Evolutionary conservation across 2,888 invertebrate genomes (phyloP).

Genomic region (Eustalomyia histrio): DNA sequence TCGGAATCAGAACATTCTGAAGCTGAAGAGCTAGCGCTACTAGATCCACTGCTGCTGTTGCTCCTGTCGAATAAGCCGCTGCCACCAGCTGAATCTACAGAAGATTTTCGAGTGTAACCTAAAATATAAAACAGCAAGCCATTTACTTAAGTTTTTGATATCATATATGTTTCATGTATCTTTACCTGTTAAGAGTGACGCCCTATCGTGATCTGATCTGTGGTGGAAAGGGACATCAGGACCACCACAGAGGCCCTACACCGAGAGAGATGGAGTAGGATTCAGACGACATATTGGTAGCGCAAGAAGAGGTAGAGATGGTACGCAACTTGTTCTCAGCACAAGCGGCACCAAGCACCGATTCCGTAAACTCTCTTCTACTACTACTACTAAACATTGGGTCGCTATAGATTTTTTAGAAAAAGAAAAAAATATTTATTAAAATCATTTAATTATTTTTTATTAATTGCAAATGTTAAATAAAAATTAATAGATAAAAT

Average conservation of each 20-base stretch:
- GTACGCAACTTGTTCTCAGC: conserved; percentile 77
- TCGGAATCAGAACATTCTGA: conserved; percentile 79
- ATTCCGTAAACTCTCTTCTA: conserved; percentile 78
- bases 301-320: conserved; percentile 81
- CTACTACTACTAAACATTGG: conserved; percentile 79
- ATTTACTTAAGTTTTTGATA: not conserved
- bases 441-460: conserved; percentile 33
- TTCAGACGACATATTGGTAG: conserved; percentile 86
- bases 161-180: not conserved
- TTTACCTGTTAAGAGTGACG: conserved; percentile 80
- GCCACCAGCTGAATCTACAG: conserved; percentile 79
- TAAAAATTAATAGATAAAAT: too few relatives aligned
- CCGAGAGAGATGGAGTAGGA: conserved; percentile 94
- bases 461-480: too few relatives aligned
- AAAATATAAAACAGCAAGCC: not conserved
- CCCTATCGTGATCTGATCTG: conserved; percentile 81
- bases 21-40: conserved; percentile 70
- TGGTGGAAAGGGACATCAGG: conserved; percentile 96
- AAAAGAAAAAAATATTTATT: conserved; percentile 42
- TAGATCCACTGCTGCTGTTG: conserved; percentile 70
- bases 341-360: conserved; percentile 72
- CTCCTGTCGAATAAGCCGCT: conserved; percentile 70
- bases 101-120: conserved; percentile 79
- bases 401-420: conserved; percentile 73
- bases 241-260: conserved; percentile 99